Evolutionary conservation across 2,888 invertebrate genomes (phyloP).

Genomic region (Sarcophaga caerulescens): DNA sequence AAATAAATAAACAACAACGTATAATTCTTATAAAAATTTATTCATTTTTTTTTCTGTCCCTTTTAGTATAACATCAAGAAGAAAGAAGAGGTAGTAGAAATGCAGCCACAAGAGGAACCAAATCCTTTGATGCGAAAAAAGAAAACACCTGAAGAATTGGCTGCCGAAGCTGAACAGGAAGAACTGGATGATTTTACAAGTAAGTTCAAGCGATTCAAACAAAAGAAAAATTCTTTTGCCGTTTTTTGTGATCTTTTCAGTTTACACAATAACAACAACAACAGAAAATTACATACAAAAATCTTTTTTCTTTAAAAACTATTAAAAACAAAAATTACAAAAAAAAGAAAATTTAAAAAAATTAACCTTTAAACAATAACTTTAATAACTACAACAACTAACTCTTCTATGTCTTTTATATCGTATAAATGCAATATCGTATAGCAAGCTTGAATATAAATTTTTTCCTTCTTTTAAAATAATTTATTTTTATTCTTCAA

Average conservation of each 20-base stretch:
- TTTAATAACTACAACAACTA: conserved; percentile 34
- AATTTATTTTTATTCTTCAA: background rate
- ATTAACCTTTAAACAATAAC: background rate
- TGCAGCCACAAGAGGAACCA: conserved; percentile 90
- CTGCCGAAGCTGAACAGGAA: conserved; percentile 97
- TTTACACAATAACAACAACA: conserved; percentile 29
- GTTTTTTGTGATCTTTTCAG: conserved; percentile 55
- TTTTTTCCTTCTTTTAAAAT: background rate
- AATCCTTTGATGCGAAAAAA: conserved; percentile 98
- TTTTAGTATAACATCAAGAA: conserved; percentile 98
- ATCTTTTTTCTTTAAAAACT: conserved; percentile 16
- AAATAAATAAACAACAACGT: no score
- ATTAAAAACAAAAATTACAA: background rate
- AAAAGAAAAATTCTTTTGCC: background rate
- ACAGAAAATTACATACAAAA: background rate
- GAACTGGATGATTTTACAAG: conserved; percentile 98
- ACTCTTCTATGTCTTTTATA: background rate
- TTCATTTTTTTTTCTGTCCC: background rate
- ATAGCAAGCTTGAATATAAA: no score
- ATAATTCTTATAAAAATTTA: background rate
- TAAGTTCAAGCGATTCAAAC: conserved; percentile 82
- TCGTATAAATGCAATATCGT: no score
- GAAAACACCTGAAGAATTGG: conserved; percentile 98
- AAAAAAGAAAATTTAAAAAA: background rate
- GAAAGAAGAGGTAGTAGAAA: conserved; percentile 94